Conservation (phyloP, 2,113 vertebrate species). For the Meles meles region DNA sequence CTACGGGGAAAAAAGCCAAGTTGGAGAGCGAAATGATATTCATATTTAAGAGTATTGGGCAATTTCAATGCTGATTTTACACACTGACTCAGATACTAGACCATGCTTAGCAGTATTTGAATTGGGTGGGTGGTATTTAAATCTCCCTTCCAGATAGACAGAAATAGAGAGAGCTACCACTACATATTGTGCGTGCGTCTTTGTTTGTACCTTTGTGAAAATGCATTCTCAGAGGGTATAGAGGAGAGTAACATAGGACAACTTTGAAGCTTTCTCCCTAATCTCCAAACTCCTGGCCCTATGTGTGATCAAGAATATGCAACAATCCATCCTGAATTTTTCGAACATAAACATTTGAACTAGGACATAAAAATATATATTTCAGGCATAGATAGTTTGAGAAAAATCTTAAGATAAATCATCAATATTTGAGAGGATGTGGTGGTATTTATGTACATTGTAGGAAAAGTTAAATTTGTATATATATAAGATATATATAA, state of each 20-base stretch:
- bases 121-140: neutral
- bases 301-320: neutral
- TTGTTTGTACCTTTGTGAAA: neutral
- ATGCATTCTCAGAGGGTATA: neutral
- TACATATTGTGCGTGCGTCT: neutral
- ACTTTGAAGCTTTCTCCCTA: neutral
- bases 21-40: neutral
- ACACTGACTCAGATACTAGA: neutral
- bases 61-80: neutral
- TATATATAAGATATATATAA: neutral
- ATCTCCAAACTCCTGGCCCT: neutral
- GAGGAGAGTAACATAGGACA: neutral
- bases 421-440: neutral
- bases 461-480: neutral
- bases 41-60: neutral
- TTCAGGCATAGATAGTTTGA: neutral
- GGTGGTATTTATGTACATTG: neutral
- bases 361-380: neutral
- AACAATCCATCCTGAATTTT: conserved; percentile 12
- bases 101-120: neutral
- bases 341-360: neutral
- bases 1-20: neutral
- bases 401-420: neutral
- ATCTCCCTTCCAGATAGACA: neutral
- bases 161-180: neutral